These are phyloP conservation scores for Microtus montanus DNA, from an alignment of 2,113 vertebrate genomes.

Conservation along the genomic window DNA sequence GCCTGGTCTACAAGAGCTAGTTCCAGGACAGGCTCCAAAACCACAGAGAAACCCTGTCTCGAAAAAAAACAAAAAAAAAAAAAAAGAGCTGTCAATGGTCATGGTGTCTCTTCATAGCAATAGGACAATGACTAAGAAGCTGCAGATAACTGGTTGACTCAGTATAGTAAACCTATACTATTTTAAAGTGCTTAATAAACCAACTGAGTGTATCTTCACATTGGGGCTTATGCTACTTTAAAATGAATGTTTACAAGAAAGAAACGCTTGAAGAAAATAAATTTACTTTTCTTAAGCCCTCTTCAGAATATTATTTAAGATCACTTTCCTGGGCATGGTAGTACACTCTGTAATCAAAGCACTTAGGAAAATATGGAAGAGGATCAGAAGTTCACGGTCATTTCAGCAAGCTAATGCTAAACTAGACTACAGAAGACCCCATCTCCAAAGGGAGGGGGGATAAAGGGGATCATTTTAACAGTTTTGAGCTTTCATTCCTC, in stretches of 20 bases:
- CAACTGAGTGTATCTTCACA: not conserved
- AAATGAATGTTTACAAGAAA: conserved; percentile 27
- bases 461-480: not conserved
- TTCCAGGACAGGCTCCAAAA: too few species aligned
- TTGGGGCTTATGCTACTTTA: not conserved
- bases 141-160: not conserved
- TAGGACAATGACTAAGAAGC: not conserved
- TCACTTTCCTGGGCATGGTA: not conserved
- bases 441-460: not conserved
- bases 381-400: not conserved
- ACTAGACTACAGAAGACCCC: not conserved
- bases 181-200: not conserved
- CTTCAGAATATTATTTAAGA: not conserved
- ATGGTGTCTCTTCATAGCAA: not conserved
- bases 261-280: not conserved
- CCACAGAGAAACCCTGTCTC: too few species aligned
- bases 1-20: too few species aligned
- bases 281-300: conserved; percentile 36
- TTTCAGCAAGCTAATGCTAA: not conserved
- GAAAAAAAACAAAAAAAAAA: too few species aligned
- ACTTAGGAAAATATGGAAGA: not conserved
- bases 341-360: not conserved
- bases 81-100: not conserved
- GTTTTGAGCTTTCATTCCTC: not conserved
- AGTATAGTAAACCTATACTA: not conserved